Percentiles rank a stretch among this genome's conserved stretches.
Evolutionary conservation across 2,113 vertebrate genomes (phyloP).

Genomic region (Siphamia tubifer): DNA sequence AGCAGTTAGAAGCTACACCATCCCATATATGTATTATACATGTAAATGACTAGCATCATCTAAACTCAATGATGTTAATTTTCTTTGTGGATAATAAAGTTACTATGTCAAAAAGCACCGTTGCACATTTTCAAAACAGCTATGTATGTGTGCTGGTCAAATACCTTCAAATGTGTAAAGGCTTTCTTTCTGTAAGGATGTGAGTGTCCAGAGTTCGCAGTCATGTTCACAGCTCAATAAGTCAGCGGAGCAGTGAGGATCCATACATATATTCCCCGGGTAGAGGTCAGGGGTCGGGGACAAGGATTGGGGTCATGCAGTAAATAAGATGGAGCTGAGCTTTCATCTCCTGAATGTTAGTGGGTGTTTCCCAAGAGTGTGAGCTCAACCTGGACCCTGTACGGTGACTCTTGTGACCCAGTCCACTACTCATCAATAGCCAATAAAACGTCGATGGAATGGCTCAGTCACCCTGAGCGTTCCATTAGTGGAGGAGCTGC

Average conservation of each 20-base stretch:
- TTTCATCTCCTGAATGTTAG: conserved; percentile 42
- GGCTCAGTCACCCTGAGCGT: conserved; percentile 38
- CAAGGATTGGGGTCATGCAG: conserved; percentile 47
- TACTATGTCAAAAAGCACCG: no score
- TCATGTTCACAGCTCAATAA: conserved; percentile 45
- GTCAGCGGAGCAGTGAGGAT: conserved; percentile 28
- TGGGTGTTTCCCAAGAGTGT: conserved; percentile 24
- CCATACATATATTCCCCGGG: conserved; percentile 33
- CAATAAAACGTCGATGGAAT: conserved; percentile 63
- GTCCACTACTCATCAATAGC: conserved; percentile 35
- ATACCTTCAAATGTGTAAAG: no score
- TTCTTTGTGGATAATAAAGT: no score
- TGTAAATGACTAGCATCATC: no score
- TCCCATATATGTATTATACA: no score
- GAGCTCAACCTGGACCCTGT: conserved; percentile 33
- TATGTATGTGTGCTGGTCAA: no score
- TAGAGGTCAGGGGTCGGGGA: conserved; percentile 49
- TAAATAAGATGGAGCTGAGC: conserved; percentile 63
- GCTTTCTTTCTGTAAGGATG: background rate
- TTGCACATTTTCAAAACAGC: no score
- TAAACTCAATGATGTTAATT: no score
- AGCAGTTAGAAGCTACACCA: no score
- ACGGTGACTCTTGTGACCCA: conserved; percentile 46
- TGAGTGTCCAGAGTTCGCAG: background rate
- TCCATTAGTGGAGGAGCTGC: background rate